Base-by-base conservation (phyloP, 2,113 vertebrate species). In the Odocoileus hemionus region DNA sequence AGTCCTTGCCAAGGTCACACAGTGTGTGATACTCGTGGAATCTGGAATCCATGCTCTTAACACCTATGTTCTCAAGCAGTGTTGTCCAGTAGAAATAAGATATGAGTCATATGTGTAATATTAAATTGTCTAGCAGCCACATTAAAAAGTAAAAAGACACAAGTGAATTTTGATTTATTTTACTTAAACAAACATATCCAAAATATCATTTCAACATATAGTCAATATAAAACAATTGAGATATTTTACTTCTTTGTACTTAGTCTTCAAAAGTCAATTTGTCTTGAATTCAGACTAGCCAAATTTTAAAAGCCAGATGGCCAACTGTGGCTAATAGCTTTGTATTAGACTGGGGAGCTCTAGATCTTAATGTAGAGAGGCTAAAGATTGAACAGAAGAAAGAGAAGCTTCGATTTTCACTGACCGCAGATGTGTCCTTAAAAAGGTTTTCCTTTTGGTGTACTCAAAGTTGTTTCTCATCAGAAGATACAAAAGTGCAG, bases 391-490 rank as follows among this genome's bases (percentile, higher is more conserved):
- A 94, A 70, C 36, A 86, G 33, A 96, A 88, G 39, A 84, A 89
- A 67, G 21, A 86, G 33, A 47, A 28, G 13, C n/a, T 85, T 94
- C 74, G 52, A 57, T 79, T 94, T 92, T n/a, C 79, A 98, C 99
- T 98, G 94, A 99, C 99, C 99, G 99, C 82, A 99, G 99, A 97
- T 99, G 99, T 0, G 99, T 99, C 94, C 99, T 99, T 84, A 99
- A 98, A 98, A 99, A 99, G 0, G 99, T 99, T 98, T 99, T 99
- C 97, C 99, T 99, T 98, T 99, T 99, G 94, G 99, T 99, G 98
- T 99, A 99, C 91, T 99, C 99, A 83, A 99, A 99, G 98, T 99
- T 99, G 98, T 99, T 99, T 92, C 99, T 99, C 99, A 99, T 99
- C 87, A 99, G 99, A 93, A 99, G 99, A 97, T 99, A 99, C 39